These are phyloP conservation scores for Nezara viridula DNA, from an alignment of 2,888 invertebrate genomes.

Conservation along the genomic window DNA sequence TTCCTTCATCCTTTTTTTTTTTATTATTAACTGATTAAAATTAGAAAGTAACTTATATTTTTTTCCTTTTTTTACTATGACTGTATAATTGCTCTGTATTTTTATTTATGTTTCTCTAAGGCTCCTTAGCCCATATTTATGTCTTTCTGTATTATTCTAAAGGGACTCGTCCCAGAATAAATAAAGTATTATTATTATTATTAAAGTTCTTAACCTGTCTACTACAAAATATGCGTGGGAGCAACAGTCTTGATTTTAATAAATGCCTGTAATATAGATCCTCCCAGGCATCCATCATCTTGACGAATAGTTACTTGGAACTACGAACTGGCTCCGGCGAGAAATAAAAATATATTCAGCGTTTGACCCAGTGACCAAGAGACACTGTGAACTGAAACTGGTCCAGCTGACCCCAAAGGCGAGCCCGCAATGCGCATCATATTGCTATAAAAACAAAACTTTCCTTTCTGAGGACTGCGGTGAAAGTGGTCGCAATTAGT, in stretches of 20 bases:
- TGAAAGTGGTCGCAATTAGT: conserved; percentile 34
- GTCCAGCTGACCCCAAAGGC: not conserved
- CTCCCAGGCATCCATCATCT: not conserved
- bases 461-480: not conserved
- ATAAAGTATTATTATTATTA: too few species aligned
- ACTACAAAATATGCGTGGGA: conserved; percentile 12
- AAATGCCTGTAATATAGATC: not conserved
- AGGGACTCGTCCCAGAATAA: too few species aligned
- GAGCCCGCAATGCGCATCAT: conserved; percentile 18
- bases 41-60: too few species aligned
- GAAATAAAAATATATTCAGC: conserved; percentile 1
- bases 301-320: not conserved
- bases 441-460: conserved; percentile 30
- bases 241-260: not conserved
- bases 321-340: not conserved
- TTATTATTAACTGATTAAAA: too few species aligned
- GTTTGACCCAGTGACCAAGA: conserved; percentile 21
- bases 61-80: too few species aligned
- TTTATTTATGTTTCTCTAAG: too few species aligned
- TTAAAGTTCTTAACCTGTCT: not conserved
- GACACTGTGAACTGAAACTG: not conserved
- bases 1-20: too few species aligned
- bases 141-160: too few species aligned
- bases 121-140: too few species aligned
- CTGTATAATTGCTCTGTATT: too few species aligned